Evolutionary conservation across 2,113 vertebrate species (phyloP).

Genomic region (Pycnonotus jocosus): DNA sequence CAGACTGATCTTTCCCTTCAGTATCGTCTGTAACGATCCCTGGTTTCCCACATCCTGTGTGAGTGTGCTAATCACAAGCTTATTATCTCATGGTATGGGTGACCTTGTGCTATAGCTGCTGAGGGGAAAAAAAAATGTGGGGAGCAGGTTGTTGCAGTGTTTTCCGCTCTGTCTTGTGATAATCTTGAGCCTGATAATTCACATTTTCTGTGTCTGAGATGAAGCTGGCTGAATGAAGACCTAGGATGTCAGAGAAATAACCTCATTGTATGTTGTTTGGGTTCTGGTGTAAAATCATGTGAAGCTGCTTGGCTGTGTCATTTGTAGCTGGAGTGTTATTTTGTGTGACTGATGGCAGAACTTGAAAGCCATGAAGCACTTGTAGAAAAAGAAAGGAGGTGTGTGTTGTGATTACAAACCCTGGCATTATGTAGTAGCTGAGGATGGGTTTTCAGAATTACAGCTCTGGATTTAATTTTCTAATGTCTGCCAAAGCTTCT

Average conservation of each 20-base stretch:
- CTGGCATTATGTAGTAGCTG: background rate
- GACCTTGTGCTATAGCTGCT: background rate
- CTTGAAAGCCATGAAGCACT: background rate
- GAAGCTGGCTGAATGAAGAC: background rate
- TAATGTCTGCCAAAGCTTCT: background rate
- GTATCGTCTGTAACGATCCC: background rate
- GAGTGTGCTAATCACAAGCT: conserved; percentile 37
- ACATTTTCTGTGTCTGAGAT: background rate
- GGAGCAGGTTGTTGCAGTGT: background rate
- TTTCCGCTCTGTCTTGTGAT: conserved; percentile 34
- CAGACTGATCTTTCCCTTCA: conserved; percentile 22
- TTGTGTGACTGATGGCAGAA: background rate
- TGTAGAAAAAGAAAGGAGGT: background rate
- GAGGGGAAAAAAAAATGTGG: background rate
- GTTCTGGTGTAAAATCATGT: background rate
- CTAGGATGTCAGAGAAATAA: background rate
- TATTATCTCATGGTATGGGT: background rate
- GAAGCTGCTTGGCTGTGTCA: background rate
- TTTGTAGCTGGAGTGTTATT: background rate
- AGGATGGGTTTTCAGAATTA: background rate
- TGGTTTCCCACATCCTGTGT: conserved; percentile 61
- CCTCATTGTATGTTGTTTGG: background rate
- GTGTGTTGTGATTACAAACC: background rate
- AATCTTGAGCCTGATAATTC: background rate
- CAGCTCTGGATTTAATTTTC: background rate